Evolutionary conservation across 2,113 vertebrate species (phyloP), one percentile per base, ranked within the genome.

Genomic region (Sinosuthora webbiana): DNA sequence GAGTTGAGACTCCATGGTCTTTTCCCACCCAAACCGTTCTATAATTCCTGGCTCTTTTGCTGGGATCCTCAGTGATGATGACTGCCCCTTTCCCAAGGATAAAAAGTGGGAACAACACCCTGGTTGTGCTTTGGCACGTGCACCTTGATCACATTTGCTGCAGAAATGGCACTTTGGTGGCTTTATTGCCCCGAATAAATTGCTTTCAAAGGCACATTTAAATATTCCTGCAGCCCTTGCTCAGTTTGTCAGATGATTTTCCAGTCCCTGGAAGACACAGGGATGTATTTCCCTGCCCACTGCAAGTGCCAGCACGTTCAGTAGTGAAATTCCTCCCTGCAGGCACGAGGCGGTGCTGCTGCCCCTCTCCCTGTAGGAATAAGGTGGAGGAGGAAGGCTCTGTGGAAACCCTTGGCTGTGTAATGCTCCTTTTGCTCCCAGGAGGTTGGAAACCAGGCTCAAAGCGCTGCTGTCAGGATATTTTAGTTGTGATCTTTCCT

Each of bases 341-440:
- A 75, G 64, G 80, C 97, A 97, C 96, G 9, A 89, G 96, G 93
- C 7, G 95, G 95, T 87, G 94, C 95, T 96, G 91, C 77, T 95
- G 89, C 60, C 65, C 76, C 92, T 96, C 57, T 74, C 2, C 20
- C 80, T 64, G 80, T 2, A 35, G 45, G 60, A 41, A 28, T 52
- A 12, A 78, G 6, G 23, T 3, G 18, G 16, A 56, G 35, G 13
- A 68, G 50, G 78, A 96, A 71, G 13, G 27, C 56, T 31, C 52
- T 15, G 13, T 65, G 87, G 59, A 70, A 74, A 52, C 53, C 20
- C 62, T 70, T 65, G 57, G 18, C 88, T 79, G 28, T 56, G 47
- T 60, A n/a, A 47, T 7, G 7, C 37, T 85, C 42, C 14, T 49
- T 75, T 49, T 1, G 1, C 41, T 53, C 11, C 41, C n/a, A 65